Evolutionary conservation across 2,113 vertebrate genomes (phyloP), one percentile per base, ranked within the genome.

Genomic region (Artemisiospiza belli): DNA sequence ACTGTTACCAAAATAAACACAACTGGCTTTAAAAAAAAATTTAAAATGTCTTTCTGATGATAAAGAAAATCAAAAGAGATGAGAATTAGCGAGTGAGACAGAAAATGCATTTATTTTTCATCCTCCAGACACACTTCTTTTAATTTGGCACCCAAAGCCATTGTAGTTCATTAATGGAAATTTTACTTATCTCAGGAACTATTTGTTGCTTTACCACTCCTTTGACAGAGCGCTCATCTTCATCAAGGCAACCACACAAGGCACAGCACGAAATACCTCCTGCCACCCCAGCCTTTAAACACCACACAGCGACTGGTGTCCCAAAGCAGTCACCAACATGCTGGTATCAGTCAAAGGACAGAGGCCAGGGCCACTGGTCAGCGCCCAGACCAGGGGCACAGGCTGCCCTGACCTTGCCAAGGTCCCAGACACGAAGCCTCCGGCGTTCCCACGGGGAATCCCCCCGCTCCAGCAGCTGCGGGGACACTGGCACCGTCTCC

Each of bases 1-100:
- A 90, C 90, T 90, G 85, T 90, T 95, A 95, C 89, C 94, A 89
- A 96, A 96, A 97, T 90, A 96, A 96, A 97, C 83, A 96, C 80
- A 82, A 89, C 73, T 59, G 77, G 69, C 73, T 92, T 89, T 64
- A 57, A 94, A 83, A 80, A 83, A 91, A 90, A 81, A 63, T 83
- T 77, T 12, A 61, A 81, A 92, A 77, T 59, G 24, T 90, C 75
- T 95, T 77, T 94, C 91, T 90, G 80, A 95, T 90, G 86, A 92
- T 90, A 89, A 90, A 87, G 86, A 92, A 92, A 90, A 90, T 93
- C 76, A 90, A 74, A 93, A 93, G 35, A 87, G 61, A 94, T 2
- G 69, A 94, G 76, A 94, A 93, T 41, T 64, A 92, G 80, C 0
- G 1, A 92, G 72, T 10, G 39, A 89, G 83, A 62, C 61, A 78